Percentiles rank a stretch among this genome's conserved stretches.
Evolutionary conservation across 2,888 invertebrate species (phyloP).

Genomic region (Spatulosminthurus flaviceps): DNA sequence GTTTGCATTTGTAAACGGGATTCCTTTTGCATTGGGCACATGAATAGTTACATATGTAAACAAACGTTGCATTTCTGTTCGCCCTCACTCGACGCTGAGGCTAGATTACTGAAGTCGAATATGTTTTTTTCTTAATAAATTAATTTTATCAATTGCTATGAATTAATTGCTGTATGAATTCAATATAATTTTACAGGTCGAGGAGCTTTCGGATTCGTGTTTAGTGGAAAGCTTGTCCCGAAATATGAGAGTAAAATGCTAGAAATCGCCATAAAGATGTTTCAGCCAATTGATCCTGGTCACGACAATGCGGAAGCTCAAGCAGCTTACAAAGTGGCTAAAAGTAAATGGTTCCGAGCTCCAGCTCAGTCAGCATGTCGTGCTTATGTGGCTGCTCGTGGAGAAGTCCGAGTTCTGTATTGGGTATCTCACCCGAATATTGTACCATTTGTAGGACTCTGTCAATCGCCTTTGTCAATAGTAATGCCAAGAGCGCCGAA

Average conservation of each 20-base stretch:
- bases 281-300: constrained; percentile 89
- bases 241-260: constrained; percentile 65
- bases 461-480: constrained; percentile 86
- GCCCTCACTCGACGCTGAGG: too few species aligned
- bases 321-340: constrained; percentile 74
- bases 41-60: too few species aligned
- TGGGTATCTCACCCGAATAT: constrained; percentile 90
- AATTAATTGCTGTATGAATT: too few species aligned
- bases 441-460: constrained; percentile 89
- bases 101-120: too few species aligned
- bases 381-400: constrained; percentile 95
- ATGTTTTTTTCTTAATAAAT: too few species aligned
- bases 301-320: constrained; percentile 75
- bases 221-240: constrained; percentile 72
- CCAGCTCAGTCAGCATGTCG: constrained; percentile 92
- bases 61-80: too few species aligned
- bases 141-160: too few species aligned
- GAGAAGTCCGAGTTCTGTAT: constrained; percentile 88
- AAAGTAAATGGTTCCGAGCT: constrained; percentile 92
- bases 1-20: too few species aligned
- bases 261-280: constrained; percentile 70
- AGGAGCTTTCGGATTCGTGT: constrained; percentile 99
- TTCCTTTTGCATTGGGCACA: too few species aligned
- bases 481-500: constrained; percentile 90
- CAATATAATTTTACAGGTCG: constrained; percentile 84